Conservation (phyloP, 2,888 invertebrate genomes). For the Cryptus viduatorius region DNA sequence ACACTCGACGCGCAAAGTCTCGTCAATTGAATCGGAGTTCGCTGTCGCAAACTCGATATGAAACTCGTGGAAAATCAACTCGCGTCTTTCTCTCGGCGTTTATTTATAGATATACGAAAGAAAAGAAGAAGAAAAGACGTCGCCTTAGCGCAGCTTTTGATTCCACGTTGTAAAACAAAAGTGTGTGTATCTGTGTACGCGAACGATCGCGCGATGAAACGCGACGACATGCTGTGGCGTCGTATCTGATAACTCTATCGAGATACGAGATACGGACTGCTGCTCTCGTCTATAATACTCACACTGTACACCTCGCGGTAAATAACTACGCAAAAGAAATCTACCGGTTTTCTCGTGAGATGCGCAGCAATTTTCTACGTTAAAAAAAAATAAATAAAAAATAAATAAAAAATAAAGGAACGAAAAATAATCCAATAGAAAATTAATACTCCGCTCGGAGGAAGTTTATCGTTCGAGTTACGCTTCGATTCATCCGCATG, state of each 20-base stretch:
- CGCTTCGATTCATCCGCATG: conserved; percentile 22
- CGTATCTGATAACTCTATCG: conserved; percentile 68
- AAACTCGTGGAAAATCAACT: conserved; percentile 41
- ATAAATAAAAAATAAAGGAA: too few relatives aligned
- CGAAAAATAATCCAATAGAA: too few relatives aligned
- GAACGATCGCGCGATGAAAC: conserved; percentile 52
- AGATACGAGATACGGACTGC: conserved; percentile 59
- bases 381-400: too few relatives aligned
- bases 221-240: conserved; percentile 60
- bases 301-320: neutral
- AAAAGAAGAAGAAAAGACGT: conserved; percentile 28
- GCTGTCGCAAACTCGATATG: conserved; percentile 26
- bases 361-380: neutral
- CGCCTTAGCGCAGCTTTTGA: conserved; percentile 53
- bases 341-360: conserved; percentile 48
- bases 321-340: conserved; percentile 53
- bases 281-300: conserved; percentile 55
- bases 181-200: conserved; percentile 19
- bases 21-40: conserved; percentile 6
- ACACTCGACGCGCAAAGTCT: neutral
- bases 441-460: too few relatives aligned
- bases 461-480: too few relatives aligned
- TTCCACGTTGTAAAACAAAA: conserved; percentile 63
- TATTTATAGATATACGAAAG: conserved; percentile 15
- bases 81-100: neutral